Evolutionary conservation across 2,888 invertebrate species (phyloP), one percentile per base, ranked within the genome.

Genomic region (Sisyra terminalis): DNA sequence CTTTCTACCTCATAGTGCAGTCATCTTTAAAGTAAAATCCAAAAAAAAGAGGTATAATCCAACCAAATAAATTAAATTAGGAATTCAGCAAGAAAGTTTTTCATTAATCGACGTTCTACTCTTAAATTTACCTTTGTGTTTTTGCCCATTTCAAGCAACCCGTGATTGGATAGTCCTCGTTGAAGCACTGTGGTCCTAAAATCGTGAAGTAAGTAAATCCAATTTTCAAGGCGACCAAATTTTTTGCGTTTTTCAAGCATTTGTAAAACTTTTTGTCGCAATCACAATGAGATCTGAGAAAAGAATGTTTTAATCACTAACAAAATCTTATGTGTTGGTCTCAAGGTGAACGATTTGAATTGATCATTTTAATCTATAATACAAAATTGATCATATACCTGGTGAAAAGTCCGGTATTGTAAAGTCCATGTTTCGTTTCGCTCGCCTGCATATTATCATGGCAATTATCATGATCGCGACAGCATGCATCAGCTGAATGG

Each of bases 161-260:
- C 47, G 65, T 60, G 34, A 70, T 67, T 1, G 72, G 73, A 50
- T 67, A 69, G 0, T 72, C 65, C 43, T 69, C 59, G n/a, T 70
- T 62, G 59, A 81, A 82, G 58, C 84, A 85, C 55, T 78, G 74
- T 0, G 78, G 78, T 1, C 74, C 71, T 32, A 83, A 61, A 47
- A 83, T 64, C 52, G 79, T 78, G 63, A 85, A 85, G 61, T 79
- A 85, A 0, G 79, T 75, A 18, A 69, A 62, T 1, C 79, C 80
- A 36, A 80, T 72, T 56, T 73, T 70, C 0, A 63, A 61, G 0
- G 75, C 67, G 2, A 75, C 60, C 43, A 71, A 46, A 0, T 67
- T 67, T 48, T 63, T 64, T 38, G 69, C 73, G 40, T 65, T 59
- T 40, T 67, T 69, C 41, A 82, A 65, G 50, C 81, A 83, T 1